Percentiles rank a stretch among this genome's conserved stretches.
phyloP scores from a whole-genome alignment of 2,113 vertebrate genomes.

The Anhinga anhinga region DNA sequence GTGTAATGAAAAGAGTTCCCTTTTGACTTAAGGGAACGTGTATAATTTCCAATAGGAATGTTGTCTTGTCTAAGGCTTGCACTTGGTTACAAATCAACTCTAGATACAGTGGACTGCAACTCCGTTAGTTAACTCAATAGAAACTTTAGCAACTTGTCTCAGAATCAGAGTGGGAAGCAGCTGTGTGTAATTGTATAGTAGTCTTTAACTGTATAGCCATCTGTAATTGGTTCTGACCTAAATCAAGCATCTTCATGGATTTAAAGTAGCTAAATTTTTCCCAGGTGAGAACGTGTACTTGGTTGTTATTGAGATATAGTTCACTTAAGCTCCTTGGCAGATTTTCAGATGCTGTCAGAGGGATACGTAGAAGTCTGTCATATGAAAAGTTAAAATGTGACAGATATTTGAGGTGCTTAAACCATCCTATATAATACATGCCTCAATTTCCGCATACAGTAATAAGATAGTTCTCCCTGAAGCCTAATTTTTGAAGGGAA shows the following conservation, averaged over 20 bases:
- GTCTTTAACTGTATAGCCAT: background rate
- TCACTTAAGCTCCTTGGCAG: constrained; percentile 61
- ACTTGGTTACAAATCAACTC: constrained; percentile 69
- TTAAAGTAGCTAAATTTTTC: constrained; percentile 49
- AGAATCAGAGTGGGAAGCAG: constrained; percentile 66
- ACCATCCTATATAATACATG: constrained; percentile 11
- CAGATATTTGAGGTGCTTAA: constrained; percentile 73
- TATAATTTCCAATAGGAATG: constrained; percentile 25
- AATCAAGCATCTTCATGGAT: constrained; percentile 59
- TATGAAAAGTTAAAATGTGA: constrained; percentile 74
- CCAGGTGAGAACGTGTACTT: constrained; percentile 38
- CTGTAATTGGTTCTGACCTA: constrained; percentile 65
- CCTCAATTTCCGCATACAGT: constrained; percentile 61
- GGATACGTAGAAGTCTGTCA: constrained; percentile 52
- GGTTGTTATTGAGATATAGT: constrained; percentile 61
- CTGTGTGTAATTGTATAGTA: background rate
- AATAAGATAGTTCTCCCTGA: constrained; percentile 54
- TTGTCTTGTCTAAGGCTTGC: constrained; percentile 49
- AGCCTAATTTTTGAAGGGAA: constrained; percentile 72
- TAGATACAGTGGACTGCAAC: constrained; percentile 47
- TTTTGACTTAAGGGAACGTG: constrained; percentile 49
- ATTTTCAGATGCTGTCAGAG: background rate
- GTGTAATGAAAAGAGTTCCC: constrained; percentile 74
- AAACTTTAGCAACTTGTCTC: constrained; percentile 60
- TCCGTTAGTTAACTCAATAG: constrained; percentile 16